Percentiles rank a stretch among this genome's conserved stretches.
These are phyloP conservation scores for Ciconia boyciana DNA, from an alignment of 2,113 vertebrate species.

Conservation along the genomic window DNA sequence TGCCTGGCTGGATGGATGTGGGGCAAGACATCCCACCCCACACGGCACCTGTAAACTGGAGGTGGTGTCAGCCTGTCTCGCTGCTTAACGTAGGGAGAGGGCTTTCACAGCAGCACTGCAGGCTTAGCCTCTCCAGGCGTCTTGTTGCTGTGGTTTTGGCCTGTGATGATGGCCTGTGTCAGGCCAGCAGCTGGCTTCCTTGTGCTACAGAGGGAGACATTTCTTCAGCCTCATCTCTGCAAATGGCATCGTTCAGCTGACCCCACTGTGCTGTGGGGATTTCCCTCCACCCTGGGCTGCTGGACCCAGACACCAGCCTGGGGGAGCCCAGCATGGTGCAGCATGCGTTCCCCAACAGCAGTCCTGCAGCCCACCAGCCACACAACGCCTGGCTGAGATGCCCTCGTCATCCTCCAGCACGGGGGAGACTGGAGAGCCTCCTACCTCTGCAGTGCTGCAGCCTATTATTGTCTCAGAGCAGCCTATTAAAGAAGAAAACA, in stretches of 20 bases:
- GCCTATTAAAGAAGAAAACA: constrained; percentile 11
- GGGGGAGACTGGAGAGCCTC: background rate
- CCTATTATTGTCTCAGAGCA: background rate
- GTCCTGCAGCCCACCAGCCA: background rate
- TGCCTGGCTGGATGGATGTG: fast-evolving
- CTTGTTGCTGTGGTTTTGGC: background rate
- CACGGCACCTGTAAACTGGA: background rate
- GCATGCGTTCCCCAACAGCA: background rate
- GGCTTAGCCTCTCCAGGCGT: background rate
- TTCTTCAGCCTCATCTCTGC: background rate
- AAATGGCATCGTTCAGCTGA: background rate
- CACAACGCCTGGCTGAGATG: background rate
- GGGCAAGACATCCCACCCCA: background rate
- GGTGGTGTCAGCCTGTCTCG: fast-evolving
- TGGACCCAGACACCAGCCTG: no score
- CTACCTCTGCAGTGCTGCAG: background rate
- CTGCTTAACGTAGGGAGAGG: background rate
- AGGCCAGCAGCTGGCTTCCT: background rate
- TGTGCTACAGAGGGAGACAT: background rate
- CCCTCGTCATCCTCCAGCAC: background rate
- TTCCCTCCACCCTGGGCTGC: background rate
- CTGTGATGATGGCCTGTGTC: background rate
- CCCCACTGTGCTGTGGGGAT: background rate
- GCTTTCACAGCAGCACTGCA: background rate
- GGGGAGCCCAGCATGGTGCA: background rate